Evolutionary conservation across 1,140 invertebrate species (phyloP).

Genomic region (Drosophila lacertosa): DNA sequence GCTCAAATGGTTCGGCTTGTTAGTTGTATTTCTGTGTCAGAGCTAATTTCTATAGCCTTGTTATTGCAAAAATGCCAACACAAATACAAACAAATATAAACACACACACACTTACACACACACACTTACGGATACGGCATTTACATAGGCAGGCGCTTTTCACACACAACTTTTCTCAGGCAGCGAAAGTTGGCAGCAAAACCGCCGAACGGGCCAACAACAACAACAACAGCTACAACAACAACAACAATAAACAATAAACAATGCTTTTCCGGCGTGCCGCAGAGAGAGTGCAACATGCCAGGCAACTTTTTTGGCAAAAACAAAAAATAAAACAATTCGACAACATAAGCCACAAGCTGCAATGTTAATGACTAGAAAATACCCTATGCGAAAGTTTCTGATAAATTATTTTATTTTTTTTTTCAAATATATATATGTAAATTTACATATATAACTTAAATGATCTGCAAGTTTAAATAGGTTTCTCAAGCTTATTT

Average conservation of each 20-base stretch:
- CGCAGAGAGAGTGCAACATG: conserved; percentile 47
- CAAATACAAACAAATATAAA: conserved; percentile 9
- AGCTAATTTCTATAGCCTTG: conserved; percentile 56
- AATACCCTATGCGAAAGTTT: conserved; percentile 14
- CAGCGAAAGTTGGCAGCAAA: conserved; percentile 51
- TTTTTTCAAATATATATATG: too few relatives aligned
- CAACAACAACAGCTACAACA: too few relatives aligned
- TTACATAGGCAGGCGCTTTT: conserved; percentile 44
- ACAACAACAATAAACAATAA: too few relatives aligned
- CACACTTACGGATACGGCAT: conserved; percentile 16
- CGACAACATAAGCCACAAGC: neutral
- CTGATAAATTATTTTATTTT: too few relatives aligned
- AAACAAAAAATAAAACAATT: conserved; percentile 27
- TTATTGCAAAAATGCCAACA: conserved; percentile 49
- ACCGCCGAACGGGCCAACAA: conserved; percentile 22
- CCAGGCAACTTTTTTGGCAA: conserved; percentile 41
- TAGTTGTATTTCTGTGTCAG: conserved; percentile 31
- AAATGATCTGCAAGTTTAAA: too few relatives aligned
- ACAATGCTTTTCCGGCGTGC: conserved; percentile 54
- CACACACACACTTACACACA: conserved; percentile 8
- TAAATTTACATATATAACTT: too few relatives aligned
- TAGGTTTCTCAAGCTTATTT: too few relatives aligned
- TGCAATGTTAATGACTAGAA: neutral
- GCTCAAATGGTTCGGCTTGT: conserved; percentile 31
- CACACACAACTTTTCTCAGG: conserved; percentile 54